A percentile compares a stretch with the other conserved stretches of the same genome.
Evolutionary conservation across 2,113 vertebrate genomes (phyloP).

Genomic region (Neofelis nebulosa): DNA sequence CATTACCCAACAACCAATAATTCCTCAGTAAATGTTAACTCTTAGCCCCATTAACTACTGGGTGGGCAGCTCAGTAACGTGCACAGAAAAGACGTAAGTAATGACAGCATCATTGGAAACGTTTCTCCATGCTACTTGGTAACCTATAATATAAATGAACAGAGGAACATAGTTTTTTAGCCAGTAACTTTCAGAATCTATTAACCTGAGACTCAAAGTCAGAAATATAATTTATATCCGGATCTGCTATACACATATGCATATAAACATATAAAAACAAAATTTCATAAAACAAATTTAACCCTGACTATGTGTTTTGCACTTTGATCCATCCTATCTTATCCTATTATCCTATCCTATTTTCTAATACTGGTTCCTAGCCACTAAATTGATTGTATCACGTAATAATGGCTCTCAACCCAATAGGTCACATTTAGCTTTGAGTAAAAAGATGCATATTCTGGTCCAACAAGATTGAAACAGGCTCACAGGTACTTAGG

Average conservation of each 20-base stretch:
- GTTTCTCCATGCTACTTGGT: neutral
- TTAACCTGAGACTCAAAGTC: neutral
- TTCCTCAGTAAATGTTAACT: neutral
- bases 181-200: neutral
- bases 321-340: neutral
- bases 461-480: neutral
- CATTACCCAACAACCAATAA: neutral
- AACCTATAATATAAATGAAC: neutral
- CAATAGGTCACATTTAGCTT: neutral
- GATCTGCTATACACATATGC: neutral
- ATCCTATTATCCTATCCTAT: neutral
- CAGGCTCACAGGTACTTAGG: neutral
- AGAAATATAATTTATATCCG: neutral
- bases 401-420: neutral
- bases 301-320: neutral
- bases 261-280: neutral
- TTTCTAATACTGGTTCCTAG: neutral
- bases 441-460: conserved; percentile 1
- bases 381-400: neutral
- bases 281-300: neutral
- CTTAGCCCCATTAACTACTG: neutral
- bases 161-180: neutral
- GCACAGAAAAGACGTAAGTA: neutral
- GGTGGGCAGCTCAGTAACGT: neutral
- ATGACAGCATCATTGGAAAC: neutral